Evolutionary conservation across 1,140 invertebrate genomes (phyloP).

Genomic region (Caerostris darwini): DNA sequence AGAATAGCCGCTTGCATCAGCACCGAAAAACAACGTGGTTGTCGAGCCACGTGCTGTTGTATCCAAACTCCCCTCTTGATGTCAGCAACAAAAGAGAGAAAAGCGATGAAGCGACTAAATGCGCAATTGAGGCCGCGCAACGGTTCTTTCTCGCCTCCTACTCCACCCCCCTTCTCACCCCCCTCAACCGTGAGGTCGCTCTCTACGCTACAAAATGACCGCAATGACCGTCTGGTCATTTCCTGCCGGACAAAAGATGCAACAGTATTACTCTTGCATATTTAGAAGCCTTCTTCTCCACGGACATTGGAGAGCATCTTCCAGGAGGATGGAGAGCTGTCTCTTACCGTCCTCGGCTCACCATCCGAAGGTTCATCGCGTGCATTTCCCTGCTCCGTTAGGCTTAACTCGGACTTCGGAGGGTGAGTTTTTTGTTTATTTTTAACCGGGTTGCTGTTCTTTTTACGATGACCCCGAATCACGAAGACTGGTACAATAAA

Average conservation of each 20-base stretch:
- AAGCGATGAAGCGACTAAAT: constrained; percentile 59
- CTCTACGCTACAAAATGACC: constrained; percentile 67
- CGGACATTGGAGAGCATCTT: constrained; percentile 26
- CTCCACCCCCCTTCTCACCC: not conserved
- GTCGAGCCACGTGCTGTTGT: not conserved
- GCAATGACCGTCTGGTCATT: constrained; percentile 77
- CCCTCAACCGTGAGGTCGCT: constrained; percentile 37
- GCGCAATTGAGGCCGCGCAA: constrained; percentile 38
- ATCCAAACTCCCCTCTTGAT: constrained; percentile 8
- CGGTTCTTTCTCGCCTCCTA: constrained; percentile 2
- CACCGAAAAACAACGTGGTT: too few species aligned
- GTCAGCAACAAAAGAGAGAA: constrained; percentile 9
- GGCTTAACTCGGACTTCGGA: constrained; percentile 13
- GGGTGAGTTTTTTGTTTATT: constrained; percentile 1
- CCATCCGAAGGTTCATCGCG: not conserved
- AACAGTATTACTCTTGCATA: constrained; percentile 54
- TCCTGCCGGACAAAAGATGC: constrained; percentile 73
- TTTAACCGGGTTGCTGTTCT: not conserved
- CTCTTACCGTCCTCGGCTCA: constrained; percentile 28
- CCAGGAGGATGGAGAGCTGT: not conserved
- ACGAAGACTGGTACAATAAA: too few species aligned
- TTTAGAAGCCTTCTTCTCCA: constrained; percentile 52
- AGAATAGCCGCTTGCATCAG: too few species aligned
- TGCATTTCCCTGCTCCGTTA: constrained; percentile 25
- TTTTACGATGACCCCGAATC: too few species aligned